phyloP scores from a whole-genome alignment of 2,888 invertebrate species.

The Caenorhabditis sinica region DNA sequence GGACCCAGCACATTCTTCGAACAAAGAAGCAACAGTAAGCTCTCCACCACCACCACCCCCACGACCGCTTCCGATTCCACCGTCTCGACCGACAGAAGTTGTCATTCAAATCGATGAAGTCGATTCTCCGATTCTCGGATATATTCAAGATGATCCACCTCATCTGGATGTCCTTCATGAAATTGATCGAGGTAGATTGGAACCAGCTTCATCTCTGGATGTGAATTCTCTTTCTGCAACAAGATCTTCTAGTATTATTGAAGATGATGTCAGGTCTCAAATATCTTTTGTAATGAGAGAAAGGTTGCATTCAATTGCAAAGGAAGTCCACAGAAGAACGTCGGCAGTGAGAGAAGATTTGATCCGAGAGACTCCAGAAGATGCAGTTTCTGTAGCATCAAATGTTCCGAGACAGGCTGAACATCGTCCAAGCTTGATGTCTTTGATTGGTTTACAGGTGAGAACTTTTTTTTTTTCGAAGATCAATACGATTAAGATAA shows the following conservation, averaged over 20 bases:
- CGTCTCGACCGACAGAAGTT: conserved; percentile 71
- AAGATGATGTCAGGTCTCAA: conserved; percentile 69
- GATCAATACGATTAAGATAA: neutral
- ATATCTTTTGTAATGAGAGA: conserved; percentile 80
- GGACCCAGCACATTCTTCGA: conserved; percentile 9
- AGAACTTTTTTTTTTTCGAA: conserved; percentile 8
- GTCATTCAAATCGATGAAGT: conserved; percentile 63
- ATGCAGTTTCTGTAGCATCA: conserved; percentile 67
- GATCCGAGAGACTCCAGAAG: conserved; percentile 76
- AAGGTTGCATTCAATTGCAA: conserved; percentile 77
- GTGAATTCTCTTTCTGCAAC: conserved; percentile 27
- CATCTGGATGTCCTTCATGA: neutral
- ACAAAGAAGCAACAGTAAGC: neutral
- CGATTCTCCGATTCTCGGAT: conserved; percentile 46
- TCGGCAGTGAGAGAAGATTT: conserved; percentile 77
- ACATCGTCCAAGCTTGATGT: conserved; percentile 79
- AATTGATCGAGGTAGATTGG: neutral
- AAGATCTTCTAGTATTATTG: conserved; percentile 33
- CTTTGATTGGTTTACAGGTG: conserved; percentile 78
- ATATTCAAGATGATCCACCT: neutral
- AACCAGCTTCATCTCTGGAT: conserved; percentile 23
- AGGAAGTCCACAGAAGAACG: conserved; percentile 78
- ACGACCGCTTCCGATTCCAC: conserved; percentile 24
- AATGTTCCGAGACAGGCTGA: conserved; percentile 62
- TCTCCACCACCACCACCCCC: neutral